A percentile compares a stretch with the other conserved stretches of the same genome.
These are phyloP conservation scores for Xestia xanthographa DNA, from an alignment of 2,888 invertebrate genomes.

Conservation along the genomic window DNA sequence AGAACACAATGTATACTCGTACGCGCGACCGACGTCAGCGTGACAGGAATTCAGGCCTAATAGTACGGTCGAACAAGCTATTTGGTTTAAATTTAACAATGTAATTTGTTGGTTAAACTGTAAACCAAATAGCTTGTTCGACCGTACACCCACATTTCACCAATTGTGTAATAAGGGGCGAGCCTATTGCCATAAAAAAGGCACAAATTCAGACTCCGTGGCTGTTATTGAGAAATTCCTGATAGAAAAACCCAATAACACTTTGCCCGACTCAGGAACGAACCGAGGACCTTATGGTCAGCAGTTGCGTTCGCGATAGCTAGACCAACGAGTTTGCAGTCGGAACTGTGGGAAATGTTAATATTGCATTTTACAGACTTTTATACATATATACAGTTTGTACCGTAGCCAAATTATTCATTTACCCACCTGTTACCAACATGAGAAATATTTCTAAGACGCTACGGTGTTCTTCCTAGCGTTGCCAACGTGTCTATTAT, in stretches of 20 bases:
- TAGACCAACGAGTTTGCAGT: not conserved
- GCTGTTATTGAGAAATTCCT: not conserved
- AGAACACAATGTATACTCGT: too few species aligned
- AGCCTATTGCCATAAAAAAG: not conserved
- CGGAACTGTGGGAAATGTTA: not conserved
- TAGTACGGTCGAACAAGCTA: too few species aligned
- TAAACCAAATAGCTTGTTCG: too few species aligned
- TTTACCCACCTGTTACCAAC: slow-evolving; percentile 37
- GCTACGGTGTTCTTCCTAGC: not conserved
- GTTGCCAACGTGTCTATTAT: not conserved
- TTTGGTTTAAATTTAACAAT: too few species aligned
- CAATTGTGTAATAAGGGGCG: not conserved
- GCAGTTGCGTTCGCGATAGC: not conserved
- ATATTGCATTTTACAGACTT: too few species aligned
- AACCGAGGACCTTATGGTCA: not conserved
- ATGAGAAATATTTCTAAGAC: slow-evolving; percentile 17
- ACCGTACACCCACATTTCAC: too few species aligned
- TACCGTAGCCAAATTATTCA: not conserved
- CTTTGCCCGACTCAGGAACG: not conserved
- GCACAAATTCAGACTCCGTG: not conserved
- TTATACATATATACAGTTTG: not conserved
- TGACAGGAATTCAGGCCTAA: too few species aligned
- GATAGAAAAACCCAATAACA: not conserved
- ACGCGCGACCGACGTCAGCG: too few species aligned
- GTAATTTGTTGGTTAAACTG: too few species aligned